Evolutionary conservation across 2,113 vertebrate species (phyloP), one percentile per base, ranked within the genome.

Genomic region (Plestiodon gilberti): DNA sequence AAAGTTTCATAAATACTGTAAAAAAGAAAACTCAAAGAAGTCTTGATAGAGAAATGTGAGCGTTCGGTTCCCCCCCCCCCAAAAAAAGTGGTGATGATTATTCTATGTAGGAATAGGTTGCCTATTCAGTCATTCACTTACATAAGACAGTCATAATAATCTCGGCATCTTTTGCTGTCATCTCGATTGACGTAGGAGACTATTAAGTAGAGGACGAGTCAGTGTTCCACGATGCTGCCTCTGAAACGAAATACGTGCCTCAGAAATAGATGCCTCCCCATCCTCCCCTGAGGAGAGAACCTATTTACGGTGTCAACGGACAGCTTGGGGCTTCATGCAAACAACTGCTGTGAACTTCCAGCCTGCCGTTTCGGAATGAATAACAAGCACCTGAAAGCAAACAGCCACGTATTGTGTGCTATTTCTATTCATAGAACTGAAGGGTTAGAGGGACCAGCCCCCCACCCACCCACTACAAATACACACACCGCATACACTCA

Each of bases 161-260:
- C 48, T 40, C n/a, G 4, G 28, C 65, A 81, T 82, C 81, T 6
- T 90, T 92, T 90, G 69, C 89, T 93, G 33, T 69, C 25, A 78
- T 78, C 84, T 88, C 84, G 15, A 87, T 93, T 91, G 83, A 75
- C 73, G 81, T 82, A 78, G 87, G 85, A 88, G 81, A 85, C 38
- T 30, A 77, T 74, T 84, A 92, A 85, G 69, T 76, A 81, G 35
- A 74, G n/a, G 22, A 80, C 69, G 17, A 4, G 87, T 75, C 30
- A 33, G 2, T 62, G 48, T 73, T 87, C 57, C 85, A 62, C 88
- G 67, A 78, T 90, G 83, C 48, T 88, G 10, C 55, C 59, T 65
- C 90, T 83, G 74, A 87, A 90, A 90, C 74, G 78, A 79, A 91
- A 55, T 78, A n/a, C 25, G 30, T 77, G 3, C 0, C 77, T 65